Conservation (phyloP, 2,888 invertebrate genomes). For the Phaedon cochleariae region DNA sequence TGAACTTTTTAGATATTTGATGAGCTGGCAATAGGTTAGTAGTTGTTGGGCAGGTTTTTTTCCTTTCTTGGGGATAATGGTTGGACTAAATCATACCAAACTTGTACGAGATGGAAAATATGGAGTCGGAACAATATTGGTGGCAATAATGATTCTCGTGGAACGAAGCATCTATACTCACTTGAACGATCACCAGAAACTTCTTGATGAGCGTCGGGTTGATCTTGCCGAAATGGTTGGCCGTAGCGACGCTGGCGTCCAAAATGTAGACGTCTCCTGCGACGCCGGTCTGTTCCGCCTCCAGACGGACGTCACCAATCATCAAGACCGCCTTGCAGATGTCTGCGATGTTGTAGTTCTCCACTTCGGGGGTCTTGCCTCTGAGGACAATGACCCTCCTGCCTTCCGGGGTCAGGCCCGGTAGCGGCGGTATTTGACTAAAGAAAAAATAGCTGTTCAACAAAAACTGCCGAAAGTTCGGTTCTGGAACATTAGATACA, state of each 20-base stretch:
- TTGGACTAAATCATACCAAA: too few species aligned
- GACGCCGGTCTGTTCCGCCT: slow-evolving; percentile 81
- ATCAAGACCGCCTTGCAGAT: slow-evolving; percentile 84
- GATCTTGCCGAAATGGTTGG: slow-evolving; percentile 84
- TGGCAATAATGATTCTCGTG: too few species aligned
- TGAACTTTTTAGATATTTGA: too few species aligned
- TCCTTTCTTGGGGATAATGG: too few species aligned
- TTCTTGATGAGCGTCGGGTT: slow-evolving; percentile 84
- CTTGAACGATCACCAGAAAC: slow-evolving; percentile 83
- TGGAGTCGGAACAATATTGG: too few species aligned
- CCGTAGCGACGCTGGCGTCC: slow-evolving; percentile 81
- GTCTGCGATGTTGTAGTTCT: slow-evolving; percentile 77
- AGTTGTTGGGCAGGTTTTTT: too few species aligned
- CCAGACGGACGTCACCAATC: slow-evolving; percentile 83
- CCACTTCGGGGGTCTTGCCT: slow-evolving; percentile 74
- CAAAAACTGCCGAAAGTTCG: too few species aligned
- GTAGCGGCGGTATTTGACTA: slow-evolving; percentile 71
- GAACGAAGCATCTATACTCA: slow-evolving; percentile 32
- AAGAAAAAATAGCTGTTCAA: slow-evolving; percentile 27
- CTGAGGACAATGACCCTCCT: slow-evolving; percentile 80
- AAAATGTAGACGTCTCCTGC: slow-evolving; percentile 85
- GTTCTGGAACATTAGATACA: too few species aligned
- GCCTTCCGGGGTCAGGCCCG: slow-evolving; percentile 83
- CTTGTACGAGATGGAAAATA: too few species aligned
- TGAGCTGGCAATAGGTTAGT: too few species aligned